Percentiles rank a stretch among this genome's conserved stretches.
phyloP scores from a whole-genome alignment of 2,113 vertebrate genomes.

The Menura novaehollandiae region DNA sequence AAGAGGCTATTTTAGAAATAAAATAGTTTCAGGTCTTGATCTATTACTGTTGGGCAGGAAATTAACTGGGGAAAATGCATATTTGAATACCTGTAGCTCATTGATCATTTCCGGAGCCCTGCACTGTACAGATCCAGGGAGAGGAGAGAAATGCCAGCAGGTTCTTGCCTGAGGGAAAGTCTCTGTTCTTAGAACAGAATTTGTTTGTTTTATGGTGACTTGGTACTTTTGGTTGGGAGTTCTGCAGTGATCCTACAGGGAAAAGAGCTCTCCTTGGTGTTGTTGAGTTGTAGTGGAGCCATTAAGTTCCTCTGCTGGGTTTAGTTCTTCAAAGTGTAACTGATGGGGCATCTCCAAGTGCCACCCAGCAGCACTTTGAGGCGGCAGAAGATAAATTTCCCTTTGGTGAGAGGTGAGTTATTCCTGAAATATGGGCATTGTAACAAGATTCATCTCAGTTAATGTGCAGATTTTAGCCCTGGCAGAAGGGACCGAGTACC shows the following conservation, averaged over 20 bases:
- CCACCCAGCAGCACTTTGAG: background rate
- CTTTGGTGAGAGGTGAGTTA: background rate
- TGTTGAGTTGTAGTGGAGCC: background rate
- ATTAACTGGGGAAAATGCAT: background rate
- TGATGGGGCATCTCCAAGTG: background rate
- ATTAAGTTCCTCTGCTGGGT: background rate
- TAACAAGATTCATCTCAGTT: background rate
- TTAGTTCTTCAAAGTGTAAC: background rate
- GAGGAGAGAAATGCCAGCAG: background rate
- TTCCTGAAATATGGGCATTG: accelerated
- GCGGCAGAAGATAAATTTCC: background rate
- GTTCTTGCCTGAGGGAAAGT: background rate
- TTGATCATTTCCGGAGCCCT: background rate
- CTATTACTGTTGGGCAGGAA: background rate
- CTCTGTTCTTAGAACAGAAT: background rate
- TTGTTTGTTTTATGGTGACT: background rate
- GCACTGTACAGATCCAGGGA: background rate
- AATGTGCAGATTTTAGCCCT: background rate
- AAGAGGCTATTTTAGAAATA: background rate
- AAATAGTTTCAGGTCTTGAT: background rate
- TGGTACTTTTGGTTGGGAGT: background rate
- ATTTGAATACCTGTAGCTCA: background rate
- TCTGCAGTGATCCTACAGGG: background rate
- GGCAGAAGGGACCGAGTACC: accelerated
- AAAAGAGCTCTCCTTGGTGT: background rate